phyloP scores from a whole-genome alignment of 2,888 invertebrate genomes.

The Alcis repandata region DNA sequence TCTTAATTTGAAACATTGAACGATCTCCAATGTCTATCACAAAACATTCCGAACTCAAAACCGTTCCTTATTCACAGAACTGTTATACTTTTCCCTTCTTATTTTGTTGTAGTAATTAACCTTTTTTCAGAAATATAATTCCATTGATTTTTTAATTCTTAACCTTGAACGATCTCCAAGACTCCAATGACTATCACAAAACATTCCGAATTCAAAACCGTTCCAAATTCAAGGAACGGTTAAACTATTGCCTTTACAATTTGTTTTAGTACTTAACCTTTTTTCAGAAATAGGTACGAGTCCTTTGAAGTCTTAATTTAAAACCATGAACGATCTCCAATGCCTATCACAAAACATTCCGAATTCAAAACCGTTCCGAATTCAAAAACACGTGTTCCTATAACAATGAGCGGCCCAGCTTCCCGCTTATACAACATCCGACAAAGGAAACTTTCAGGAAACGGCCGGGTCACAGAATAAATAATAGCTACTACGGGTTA shows the following conservation, averaged over 20 bases:
- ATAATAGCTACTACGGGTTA: slow-evolving; percentile 55
- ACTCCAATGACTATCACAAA: slow-evolving; percentile 3
- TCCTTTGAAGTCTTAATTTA: background rate
- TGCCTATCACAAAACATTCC: slow-evolving; percentile 14
- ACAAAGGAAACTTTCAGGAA: slow-evolving; percentile 82
- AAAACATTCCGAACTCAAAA: slow-evolving; percentile 28
- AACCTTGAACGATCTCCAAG: background rate
- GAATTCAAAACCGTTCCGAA: slow-evolving; percentile 41
- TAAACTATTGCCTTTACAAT: too few species aligned
- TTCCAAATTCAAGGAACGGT: too few species aligned
- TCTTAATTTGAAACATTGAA: background rate
- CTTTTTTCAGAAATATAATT: too few species aligned
- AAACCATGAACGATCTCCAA: background rate
- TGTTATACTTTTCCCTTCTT: too few species aligned
- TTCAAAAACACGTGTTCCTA: slow-evolving; percentile 50
- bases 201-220: slow-evolving; percentile 18
- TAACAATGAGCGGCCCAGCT: slow-evolving; percentile 58
- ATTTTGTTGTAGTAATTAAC: too few species aligned
- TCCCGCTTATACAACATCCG: slow-evolving; percentile 80
- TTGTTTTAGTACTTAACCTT: too few species aligned
- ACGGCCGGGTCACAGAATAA: slow-evolving; percentile 46
- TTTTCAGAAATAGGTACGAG: too few species aligned
- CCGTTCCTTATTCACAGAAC: slow-evolving; percentile 46
- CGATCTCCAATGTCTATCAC: background rate
- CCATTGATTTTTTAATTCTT: background rate